Percentiles rank a stretch among this genome's conserved stretches.
phyloP scores from a whole-genome alignment of 92 coral and sea anemone genomes.

The Umimayanthus kanabou region DNA sequence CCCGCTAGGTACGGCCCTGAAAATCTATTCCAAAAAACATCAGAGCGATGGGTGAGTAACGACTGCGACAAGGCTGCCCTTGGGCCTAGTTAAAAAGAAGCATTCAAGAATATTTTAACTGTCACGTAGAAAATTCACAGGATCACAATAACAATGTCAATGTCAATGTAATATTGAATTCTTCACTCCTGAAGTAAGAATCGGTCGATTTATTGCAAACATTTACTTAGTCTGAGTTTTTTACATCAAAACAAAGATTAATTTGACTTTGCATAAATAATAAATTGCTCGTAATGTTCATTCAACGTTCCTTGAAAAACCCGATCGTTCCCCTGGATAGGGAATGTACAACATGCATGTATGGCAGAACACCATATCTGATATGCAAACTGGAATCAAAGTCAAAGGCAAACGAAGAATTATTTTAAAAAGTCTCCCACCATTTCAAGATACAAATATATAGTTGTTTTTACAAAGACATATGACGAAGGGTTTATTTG shows the following conservation, averaged over 20 bases:
- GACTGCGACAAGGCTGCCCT: too few relatives aligned
- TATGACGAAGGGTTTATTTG: neutral
- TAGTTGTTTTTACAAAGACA: neutral
- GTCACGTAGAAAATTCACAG: neutral
- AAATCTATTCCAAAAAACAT: neutral
- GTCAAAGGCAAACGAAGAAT: neutral
- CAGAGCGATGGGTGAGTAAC: neutral
- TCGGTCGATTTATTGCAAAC: neutral
- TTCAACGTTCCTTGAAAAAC: neutral
- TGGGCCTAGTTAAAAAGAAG: too few relatives aligned
- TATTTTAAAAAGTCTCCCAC: neutral
- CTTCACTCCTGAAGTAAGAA: too few relatives aligned
- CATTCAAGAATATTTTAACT: too few relatives aligned
- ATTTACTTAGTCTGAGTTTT: neutral
- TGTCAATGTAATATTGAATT: neutral
- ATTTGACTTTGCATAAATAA: neutral
- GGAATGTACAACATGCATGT: neutral
- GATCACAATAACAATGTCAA: neutral
- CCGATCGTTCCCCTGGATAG: neutral
- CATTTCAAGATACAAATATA: neutral
- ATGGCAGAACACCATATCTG: neutral
- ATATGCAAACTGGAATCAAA: neutral
- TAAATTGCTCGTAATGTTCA: neutral
- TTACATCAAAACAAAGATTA: neutral
- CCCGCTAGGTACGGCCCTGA: too few relatives aligned